A percentile compares a stretch with the other conserved stretches of the same genome.
phyloP scores from a whole-genome alignment of 2,888 invertebrate genomes.

The Hermaeophaga mercurialis region DNA sequence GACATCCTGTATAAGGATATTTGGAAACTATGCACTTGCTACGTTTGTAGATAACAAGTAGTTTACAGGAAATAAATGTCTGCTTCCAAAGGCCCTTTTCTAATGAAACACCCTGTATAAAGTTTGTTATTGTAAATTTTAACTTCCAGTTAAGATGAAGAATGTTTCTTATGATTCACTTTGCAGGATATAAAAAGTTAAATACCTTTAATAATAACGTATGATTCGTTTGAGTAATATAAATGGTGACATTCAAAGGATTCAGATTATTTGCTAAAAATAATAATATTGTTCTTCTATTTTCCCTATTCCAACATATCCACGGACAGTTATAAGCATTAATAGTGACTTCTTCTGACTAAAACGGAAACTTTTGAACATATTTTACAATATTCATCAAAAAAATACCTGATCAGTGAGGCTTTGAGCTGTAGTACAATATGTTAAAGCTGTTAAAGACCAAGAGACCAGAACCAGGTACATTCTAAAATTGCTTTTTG shows the following conservation, averaged over 20 bases:
- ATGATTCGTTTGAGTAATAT: slow-evolving; percentile 14
- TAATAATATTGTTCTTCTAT: slow-evolving; percentile 3
- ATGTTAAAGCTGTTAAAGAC: not conserved
- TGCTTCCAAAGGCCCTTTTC: too few species aligned
- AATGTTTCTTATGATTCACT: too few species aligned
- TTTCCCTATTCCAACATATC: slow-evolving; percentile 9
- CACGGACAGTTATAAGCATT: slow-evolving; percentile 17
- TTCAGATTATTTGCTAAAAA: slow-evolving; percentile 1
- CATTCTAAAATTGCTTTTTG: slow-evolving; percentile 12
- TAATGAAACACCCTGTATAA: too few species aligned
- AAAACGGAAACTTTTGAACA: too few species aligned
- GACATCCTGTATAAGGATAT: too few species aligned
- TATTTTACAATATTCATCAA: too few species aligned
- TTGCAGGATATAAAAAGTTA: not conserved
- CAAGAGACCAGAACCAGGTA: slow-evolving; percentile 2
- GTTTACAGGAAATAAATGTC: too few species aligned
- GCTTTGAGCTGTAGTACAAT: slow-evolving; percentile 14
- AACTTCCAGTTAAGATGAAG: too few species aligned
- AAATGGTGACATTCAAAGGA: slow-evolving; percentile 5
- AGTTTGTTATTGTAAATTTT: too few species aligned
- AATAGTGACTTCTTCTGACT: slow-evolving; percentile 9
- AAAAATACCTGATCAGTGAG: slow-evolving; percentile 5
- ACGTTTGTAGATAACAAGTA: too few species aligned
- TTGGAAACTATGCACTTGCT: too few species aligned
- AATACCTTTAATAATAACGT: slow-evolving; percentile 10